Percentiles rank a stretch among this genome's conserved stretches.
Evolutionary conservation across 2,888 invertebrate species (phyloP).

Genomic region (Heliconius aoede): DNA sequence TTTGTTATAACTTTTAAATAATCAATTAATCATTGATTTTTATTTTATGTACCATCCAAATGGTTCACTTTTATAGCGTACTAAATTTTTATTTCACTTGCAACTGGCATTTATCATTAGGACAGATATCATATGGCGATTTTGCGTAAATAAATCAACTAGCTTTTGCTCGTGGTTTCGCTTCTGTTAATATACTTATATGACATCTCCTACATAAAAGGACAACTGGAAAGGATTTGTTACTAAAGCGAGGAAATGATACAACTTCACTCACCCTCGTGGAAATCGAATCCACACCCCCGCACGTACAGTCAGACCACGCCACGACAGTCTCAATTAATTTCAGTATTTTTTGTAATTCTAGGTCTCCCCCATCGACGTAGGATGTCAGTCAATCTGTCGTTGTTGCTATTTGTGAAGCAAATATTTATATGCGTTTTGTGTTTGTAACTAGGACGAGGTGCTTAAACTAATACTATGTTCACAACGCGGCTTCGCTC

Average conservation of each 20-base stretch:
- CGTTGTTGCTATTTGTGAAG: constrained; percentile 30
- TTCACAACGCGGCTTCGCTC: not conserved
- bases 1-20: not conserved
- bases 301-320: not conserved
- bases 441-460: constrained; percentile 17
- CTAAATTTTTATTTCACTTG: constrained; percentile 13
- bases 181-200: not conserved
- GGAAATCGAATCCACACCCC: not conserved
- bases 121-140: not conserved
- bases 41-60: constrained; percentile 2
- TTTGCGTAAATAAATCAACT: not conserved
- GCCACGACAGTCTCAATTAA: too few relatives aligned
- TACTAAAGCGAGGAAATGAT: not conserved
- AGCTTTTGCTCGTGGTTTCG: not conserved
- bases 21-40: not conserved
- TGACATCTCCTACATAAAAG: too few relatives aligned
- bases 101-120: not conserved
- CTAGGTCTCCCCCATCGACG: constrained; percentile 12
- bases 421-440: constrained; percentile 31
- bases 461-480: not conserved
- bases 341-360: not conserved
- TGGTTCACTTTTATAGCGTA: constrained; percentile 11
- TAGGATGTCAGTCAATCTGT: constrained; percentile 40
- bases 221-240: too few relatives aligned
- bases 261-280: too few relatives aligned